Percentiles rank a stretch among this genome's conserved stretches.
phyloP scores from a whole-genome alignment of 2,113 vertebrate species.

The Elephantulus edwardii region DNA sequence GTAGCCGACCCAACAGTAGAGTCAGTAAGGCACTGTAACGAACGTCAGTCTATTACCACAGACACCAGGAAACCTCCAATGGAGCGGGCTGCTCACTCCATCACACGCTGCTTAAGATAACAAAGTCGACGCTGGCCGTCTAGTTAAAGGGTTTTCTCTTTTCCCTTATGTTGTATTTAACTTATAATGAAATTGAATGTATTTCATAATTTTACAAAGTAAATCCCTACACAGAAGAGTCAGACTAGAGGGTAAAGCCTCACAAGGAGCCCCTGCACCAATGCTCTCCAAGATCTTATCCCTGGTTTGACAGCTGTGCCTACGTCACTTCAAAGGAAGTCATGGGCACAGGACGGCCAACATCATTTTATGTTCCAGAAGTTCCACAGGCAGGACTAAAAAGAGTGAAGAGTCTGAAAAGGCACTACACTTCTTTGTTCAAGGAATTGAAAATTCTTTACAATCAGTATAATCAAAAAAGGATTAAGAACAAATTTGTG shows the following conservation, averaged over 20 bases:
- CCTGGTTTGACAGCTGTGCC: too few relatives aligned
- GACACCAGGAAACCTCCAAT: background rate
- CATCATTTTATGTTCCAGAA: background rate
- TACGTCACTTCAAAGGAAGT: background rate
- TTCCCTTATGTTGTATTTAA: background rate
- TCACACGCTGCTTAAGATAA: background rate
- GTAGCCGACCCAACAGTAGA: too few relatives aligned
- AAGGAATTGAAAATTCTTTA: background rate
- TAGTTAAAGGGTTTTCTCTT: background rate
- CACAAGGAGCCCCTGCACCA: background rate
- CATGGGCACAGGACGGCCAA: background rate
- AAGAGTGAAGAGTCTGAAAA: background rate
- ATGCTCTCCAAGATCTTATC: background rate
- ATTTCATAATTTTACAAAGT: background rate
- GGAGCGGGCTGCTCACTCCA: background rate
- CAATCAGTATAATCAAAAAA: too few relatives aligned
- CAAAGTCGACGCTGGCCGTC: background rate
- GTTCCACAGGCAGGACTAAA: background rate
- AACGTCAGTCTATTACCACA: background rate
- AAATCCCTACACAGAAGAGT: background rate
- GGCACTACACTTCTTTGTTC: background rate
- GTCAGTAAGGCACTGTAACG: background rate
- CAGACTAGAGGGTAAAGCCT: background rate
- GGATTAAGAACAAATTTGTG: too few relatives aligned
- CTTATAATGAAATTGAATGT: background rate